A percentile compares a stretch with the other conserved stretches of the same genome.
These are phyloP conservation scores for Bombus superbus DNA, from an alignment of 1,140 invertebrate genomes.

Conservation along the genomic window DNA sequence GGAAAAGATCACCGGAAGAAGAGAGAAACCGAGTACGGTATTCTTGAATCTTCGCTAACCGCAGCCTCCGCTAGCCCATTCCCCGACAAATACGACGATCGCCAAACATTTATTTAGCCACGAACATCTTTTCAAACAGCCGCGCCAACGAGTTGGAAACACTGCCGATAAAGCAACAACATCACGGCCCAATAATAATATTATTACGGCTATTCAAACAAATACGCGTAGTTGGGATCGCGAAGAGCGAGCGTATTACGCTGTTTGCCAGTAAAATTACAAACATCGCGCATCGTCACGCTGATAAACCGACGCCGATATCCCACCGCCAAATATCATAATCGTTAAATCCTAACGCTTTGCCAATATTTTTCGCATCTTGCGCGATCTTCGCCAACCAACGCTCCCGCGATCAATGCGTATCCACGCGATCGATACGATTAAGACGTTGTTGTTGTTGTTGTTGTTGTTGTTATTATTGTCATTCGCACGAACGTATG, in stretches of 20 bases:
- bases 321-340: too few relatives aligned
- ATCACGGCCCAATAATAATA: not conserved
- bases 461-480: too few relatives aligned
- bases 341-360: too few relatives aligned
- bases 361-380: too few relatives aligned
- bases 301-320: too few relatives aligned
- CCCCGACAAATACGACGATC: not conserved
- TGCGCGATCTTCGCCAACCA: too few relatives aligned
- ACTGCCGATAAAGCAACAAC: not conserved
- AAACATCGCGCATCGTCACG: too few relatives aligned
- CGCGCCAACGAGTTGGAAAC: not conserved
- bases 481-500: too few relatives aligned
- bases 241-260: not conserved
- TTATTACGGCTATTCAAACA: not conserved
- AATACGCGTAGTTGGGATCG: not conserved
- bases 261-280: too few relatives aligned
- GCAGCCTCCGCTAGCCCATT: conserved; percentile 26
- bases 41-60: conserved; percentile 35
- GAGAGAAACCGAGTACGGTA: conserved; percentile 33
- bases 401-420: too few relatives aligned
- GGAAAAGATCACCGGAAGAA: conserved; percentile 46
- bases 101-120: conserved; percentile 20
- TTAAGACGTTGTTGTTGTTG: too few relatives aligned
- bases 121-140: conserved; percentile 4
- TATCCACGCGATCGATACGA: too few relatives aligned